These are phyloP conservation scores for Synanthedon formicaeformis DNA, from an alignment of 2,888 invertebrate species.

Conservation along the genomic window DNA sequence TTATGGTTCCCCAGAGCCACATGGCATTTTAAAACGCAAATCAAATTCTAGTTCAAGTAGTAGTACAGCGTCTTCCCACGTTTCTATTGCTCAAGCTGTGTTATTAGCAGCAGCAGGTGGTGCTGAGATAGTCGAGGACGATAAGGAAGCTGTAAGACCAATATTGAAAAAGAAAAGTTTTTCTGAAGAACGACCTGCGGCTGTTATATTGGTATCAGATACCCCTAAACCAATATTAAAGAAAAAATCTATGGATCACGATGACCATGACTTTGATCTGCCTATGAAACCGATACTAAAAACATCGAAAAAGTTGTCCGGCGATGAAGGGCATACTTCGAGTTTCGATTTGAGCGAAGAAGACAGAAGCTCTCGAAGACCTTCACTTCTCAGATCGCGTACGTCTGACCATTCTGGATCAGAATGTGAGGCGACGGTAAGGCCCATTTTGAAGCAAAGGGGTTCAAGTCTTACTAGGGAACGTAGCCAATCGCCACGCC, in stretches of 20 bases:
- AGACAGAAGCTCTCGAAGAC: conserved; percentile 67
- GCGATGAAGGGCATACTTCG: conserved; percentile 71
- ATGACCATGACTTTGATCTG: conserved; percentile 78
- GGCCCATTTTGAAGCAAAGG: conserved; percentile 76
- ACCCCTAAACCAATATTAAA: conserved; percentile 84
- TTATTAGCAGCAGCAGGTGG: conserved; percentile 75
- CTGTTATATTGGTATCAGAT: conserved; percentile 51
- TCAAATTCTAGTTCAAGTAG: conserved; percentile 78
- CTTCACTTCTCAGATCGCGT: conserved; percentile 68
- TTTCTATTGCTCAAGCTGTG: conserved; percentile 77
- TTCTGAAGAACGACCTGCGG: conserved; percentile 74
- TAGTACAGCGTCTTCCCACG: conserved; percentile 74
- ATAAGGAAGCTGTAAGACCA: conserved; percentile 76
- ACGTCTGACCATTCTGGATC: conserved; percentile 67
- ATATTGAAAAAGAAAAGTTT: conserved; percentile 87
- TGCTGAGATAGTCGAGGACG: conserved; percentile 66
- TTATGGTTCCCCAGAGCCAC: conserved; percentile 76
- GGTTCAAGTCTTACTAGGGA: conserved; percentile 71
- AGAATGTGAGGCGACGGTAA: conserved; percentile 69
- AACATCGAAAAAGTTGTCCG: conserved; percentile 75
- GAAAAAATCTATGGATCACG: conserved; percentile 85
- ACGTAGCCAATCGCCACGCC: conserved; percentile 73
- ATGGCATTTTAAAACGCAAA: conserved; percentile 84
- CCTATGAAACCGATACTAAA: conserved; percentile 84
- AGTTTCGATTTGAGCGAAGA: conserved; percentile 69